Evolutionary conservation across 1,140 invertebrate genomes (phyloP).

Genomic region (Drosophila parvula): DNA sequence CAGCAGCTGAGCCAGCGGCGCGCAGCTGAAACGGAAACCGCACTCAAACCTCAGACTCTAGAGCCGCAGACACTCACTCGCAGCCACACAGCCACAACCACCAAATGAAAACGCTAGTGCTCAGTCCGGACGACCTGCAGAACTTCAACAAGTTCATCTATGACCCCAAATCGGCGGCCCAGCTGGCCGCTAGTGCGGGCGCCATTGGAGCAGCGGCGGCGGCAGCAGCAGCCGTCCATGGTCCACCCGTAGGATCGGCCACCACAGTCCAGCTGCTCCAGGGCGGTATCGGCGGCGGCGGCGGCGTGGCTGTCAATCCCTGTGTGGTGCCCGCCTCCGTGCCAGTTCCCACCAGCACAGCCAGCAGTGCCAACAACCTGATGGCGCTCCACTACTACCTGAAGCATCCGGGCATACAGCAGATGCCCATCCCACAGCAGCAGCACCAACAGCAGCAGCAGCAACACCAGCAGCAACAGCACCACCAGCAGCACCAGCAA

Average conservation of each 20-base stretch:
- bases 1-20: constrained; percentile 30
- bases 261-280: constrained; percentile 61
- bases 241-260: constrained; percentile 40
- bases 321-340: constrained; percentile 40
- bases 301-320: constrained; percentile 18
- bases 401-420: constrained; percentile 70
- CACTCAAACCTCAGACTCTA: constrained; percentile 13
- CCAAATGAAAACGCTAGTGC: constrained; percentile 80
- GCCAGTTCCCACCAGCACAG: constrained; percentile 37
- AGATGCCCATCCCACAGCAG: constrained; percentile 37
- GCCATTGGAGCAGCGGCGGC: constrained; percentile 64
- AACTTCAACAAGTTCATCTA: constrained; percentile 82
- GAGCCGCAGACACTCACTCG: neutral
- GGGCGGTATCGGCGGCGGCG: constrained; percentile 16
- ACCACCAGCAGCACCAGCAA: constrained; percentile 65
- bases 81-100: constrained; percentile 9
- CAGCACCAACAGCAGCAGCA: constrained; percentile 42
- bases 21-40: constrained; percentile 28
- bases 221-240: constrained; percentile 66
- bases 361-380: constrained; percentile 63
- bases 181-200: constrained; percentile 71
- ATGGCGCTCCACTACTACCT: constrained; percentile 83
- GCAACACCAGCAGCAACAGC: constrained; percentile 48
- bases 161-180: constrained; percentile 75
- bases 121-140: constrained; percentile 78